Base-by-base conservation (phyloP, 2,113 vertebrate species). In the Myiopsitta monachus region DNA sequence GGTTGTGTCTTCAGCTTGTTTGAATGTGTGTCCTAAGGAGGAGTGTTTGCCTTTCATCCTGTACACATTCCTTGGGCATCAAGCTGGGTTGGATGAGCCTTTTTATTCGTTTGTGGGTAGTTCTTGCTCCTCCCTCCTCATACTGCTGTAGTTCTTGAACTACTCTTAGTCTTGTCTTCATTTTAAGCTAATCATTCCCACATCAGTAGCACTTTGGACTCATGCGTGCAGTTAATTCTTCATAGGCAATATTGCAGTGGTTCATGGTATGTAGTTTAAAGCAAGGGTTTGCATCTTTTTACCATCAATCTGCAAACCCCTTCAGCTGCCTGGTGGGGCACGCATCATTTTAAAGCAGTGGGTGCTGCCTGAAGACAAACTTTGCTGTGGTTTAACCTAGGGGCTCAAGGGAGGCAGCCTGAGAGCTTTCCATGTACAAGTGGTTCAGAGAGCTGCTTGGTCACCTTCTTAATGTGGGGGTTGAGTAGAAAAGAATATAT, bases 271-370 rank as follows among this genome's bases (percentile, higher is more conserved):
- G 43, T 23, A 19, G 9, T 41, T 44, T 44, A 36, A 66, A 78
- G 51, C 23, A 51, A 39, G 15, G 22, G 23, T 88, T 89, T 43
- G 11, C 18, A 16, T 74, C 44, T 19, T 78, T 91, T 67, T 83
- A 30, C 22, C 68, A 27, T 70, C 11, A 15, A 0, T 41, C 41
- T 0, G 3, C 30, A n/a, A n/a, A 63, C 18, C 14, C 9, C 12
- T 51, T 74, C 44, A 78, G 38, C 39, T 16, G 9, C 64, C 52
- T 47, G 11, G 10, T 5, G 6, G 27, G 22, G 38, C 15, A 13
- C 41, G 2, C 4, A 3, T 11, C 9, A 3, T 26, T 68, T 41
- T 6, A 43, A 82, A 57, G 63, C 70, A 9, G 18, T 4, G 11
- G 11, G 36, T 24, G 49, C 19, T 31, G 57, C 6, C 31, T 57